These are phyloP conservation scores for Teleogryllus oceanicus DNA, from an alignment of 2,888 invertebrate species.

Conservation along the genomic window DNA sequence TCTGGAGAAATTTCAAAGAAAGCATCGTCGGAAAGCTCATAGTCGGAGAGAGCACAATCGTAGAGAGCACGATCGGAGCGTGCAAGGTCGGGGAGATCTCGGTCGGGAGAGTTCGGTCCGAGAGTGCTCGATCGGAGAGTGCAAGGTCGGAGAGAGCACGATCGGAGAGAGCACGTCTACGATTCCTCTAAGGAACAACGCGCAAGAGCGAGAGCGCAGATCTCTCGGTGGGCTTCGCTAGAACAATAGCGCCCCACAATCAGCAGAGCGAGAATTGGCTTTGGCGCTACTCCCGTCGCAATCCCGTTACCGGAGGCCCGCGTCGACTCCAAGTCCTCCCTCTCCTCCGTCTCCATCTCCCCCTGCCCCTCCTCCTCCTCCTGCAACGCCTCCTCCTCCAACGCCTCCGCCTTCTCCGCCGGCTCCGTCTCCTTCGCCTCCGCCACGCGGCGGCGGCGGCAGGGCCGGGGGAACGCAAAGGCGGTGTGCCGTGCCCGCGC, in stretches of 20 bases:
- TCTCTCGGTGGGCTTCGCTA: neutral
- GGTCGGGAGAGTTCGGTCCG: neutral
- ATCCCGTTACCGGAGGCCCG: neutral
- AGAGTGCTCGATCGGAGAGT: neutral
- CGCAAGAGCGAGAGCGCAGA: neutral
- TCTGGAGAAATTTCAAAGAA: too few species aligned
- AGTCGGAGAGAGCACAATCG: too few species aligned
- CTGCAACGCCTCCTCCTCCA: neutral
- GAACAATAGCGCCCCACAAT: conserved; percentile 18
- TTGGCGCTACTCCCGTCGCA: neutral
- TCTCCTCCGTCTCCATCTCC: neutral
- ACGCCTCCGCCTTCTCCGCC: neutral
- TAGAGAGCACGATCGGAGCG: too few species aligned
- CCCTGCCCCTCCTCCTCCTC: neutral
- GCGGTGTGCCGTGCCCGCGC: neutral
- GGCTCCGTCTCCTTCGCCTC: neutral
- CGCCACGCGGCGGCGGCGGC: neutral
- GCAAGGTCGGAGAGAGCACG: neutral
- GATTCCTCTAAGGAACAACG: too few species aligned
- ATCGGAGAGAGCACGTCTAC: neutral
- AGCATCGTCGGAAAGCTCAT: too few species aligned
- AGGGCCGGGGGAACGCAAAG: neutral
- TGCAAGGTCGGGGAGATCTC: neutral
- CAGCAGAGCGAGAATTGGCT: conserved; percentile 18
- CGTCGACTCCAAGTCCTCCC: neutral